These are phyloP conservation scores for Nannospalax galili DNA, from an alignment of 2,113 vertebrate species.

Conservation along the genomic window DNA sequence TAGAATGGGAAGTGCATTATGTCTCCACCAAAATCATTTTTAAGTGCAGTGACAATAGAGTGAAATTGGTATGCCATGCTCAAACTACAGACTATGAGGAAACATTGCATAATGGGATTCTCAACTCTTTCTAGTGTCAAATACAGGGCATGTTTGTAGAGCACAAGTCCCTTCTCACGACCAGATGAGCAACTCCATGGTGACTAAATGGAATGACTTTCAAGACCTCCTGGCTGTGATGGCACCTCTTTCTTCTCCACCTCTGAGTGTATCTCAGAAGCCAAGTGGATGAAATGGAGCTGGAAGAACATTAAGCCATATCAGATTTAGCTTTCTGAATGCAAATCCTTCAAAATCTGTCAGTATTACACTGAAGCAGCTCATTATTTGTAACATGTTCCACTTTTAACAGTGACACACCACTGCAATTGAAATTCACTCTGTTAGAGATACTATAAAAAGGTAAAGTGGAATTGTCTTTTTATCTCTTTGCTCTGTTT, in stretches of 20 bases:
- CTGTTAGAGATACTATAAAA: neutral
- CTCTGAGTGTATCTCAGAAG: slow-evolving; percentile 4
- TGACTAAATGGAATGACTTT: neutral
- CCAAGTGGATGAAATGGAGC: neutral
- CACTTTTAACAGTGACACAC: neutral
- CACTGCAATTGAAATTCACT: neutral
- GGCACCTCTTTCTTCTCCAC: neutral
- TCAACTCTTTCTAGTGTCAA: neutral
- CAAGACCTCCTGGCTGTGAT: neutral
- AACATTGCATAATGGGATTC: neutral
- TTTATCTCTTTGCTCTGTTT: slow-evolving; percentile 40
- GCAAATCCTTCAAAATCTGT: neutral
- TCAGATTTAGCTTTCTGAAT: slow-evolving; percentile 15
- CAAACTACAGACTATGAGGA: neutral
- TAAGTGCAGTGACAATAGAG: neutral
- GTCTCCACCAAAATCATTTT: neutral
- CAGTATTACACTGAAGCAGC: neutral
- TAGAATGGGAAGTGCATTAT: neutral
- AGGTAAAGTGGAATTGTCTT: neutral
- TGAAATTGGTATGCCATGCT: neutral
- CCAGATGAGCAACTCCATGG: neutral
- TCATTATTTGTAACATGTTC: neutral
- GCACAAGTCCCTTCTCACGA: neutral
- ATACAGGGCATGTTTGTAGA: neutral
- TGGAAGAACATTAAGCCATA: neutral